Conservation (phyloP, 1,140 invertebrate species). For the Drosophila simulans region DNA sequence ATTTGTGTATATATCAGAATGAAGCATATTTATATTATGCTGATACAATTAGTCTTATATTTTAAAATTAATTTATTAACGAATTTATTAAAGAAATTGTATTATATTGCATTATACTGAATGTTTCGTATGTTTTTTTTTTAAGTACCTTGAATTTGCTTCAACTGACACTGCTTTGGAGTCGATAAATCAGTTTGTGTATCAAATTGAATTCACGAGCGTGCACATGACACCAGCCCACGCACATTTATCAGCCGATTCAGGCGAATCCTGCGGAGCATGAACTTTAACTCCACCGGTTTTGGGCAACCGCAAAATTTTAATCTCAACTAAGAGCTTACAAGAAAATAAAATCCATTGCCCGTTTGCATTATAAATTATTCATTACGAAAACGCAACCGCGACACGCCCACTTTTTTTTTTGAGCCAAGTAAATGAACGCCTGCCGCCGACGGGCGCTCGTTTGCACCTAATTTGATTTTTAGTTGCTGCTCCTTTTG, state of each 20-base stretch:
- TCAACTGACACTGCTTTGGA: constrained; percentile 24
- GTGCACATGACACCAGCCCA: constrained; percentile 78
- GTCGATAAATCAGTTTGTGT: constrained; percentile 82
- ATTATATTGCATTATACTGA: too few species aligned
- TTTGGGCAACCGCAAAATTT: constrained; percentile 70
- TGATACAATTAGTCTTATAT: too few species aligned
- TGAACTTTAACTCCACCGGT: constrained; percentile 44
- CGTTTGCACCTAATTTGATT: constrained; percentile 83
- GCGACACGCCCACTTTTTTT: constrained; percentile 36
- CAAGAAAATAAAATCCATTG: constrained; percentile 17
- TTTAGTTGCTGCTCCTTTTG: constrained; percentile 74
- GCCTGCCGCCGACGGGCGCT: constrained; percentile 61
- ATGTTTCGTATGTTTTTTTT: too few species aligned
- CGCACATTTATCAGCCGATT: constrained; percentile 73
- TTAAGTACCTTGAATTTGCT: constrained; percentile 11
- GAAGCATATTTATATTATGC: too few species aligned
- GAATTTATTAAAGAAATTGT: too few species aligned
- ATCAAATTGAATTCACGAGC: constrained; percentile 82
- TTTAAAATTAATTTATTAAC: too few species aligned
- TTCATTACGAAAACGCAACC: constrained; percentile 74
- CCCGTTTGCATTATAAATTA: constrained; percentile 75
- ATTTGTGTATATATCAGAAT: background rate
- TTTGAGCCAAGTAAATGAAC: constrained; percentile 9
- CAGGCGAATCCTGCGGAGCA: constrained; percentile 3
- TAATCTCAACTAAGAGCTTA: constrained; percentile 75